Conservation (phyloP, 2,113 vertebrate genomes). For the Ochotona princeps region DNA sequence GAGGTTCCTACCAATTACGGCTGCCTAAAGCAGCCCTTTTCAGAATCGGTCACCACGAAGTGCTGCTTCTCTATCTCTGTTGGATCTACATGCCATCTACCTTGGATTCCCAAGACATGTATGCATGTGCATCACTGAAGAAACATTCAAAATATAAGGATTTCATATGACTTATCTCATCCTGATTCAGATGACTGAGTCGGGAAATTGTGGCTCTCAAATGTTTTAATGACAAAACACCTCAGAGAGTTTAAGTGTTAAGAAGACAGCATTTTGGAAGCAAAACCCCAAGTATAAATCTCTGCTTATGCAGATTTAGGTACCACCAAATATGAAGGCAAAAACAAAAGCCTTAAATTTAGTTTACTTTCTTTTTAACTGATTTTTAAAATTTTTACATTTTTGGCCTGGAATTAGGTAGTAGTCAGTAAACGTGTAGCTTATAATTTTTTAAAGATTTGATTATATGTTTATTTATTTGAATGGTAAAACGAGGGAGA, state of each 20-base stretch:
- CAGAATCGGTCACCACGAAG: background rate
- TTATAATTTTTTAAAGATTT: background rate
- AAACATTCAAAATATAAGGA: background rate
- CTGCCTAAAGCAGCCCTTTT: background rate
- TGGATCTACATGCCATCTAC: background rate
- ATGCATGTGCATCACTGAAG: background rate
- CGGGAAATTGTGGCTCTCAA: background rate
- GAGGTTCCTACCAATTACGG: background rate
- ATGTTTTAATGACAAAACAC: background rate
- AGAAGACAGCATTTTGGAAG: background rate
- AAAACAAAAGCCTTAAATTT: slow-evolving; percentile 3
- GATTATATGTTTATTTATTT: too few relatives aligned
- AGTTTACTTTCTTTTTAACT: background rate
- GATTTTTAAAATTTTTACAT: background rate
- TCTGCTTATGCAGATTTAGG: background rate
- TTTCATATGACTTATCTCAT: background rate
- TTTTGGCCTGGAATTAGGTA: slow-evolving; percentile 1
- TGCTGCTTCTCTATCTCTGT: background rate
- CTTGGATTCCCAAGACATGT: background rate
- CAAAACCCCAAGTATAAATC: slow-evolving; percentile 1
- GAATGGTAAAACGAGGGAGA: too few relatives aligned
- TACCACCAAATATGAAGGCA: background rate
- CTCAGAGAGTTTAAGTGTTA: background rate
- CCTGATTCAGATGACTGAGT: background rate
- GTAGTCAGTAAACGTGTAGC: background rate